Conservation (phyloP, 2,113 vertebrate genomes). For the Seriola dumerili region DNA sequence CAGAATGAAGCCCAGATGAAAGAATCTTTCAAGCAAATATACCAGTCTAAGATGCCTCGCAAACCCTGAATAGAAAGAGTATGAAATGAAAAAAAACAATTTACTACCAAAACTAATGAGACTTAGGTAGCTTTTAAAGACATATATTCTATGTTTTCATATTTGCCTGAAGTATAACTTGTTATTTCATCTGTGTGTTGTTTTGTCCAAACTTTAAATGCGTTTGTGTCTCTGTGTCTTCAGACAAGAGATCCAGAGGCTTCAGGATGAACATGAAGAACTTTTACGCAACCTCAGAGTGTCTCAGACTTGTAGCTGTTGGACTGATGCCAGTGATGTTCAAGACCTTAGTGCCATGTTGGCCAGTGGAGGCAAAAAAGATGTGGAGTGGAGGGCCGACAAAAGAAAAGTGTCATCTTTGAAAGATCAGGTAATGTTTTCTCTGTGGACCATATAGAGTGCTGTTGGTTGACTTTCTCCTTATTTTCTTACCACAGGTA, state of each 20-base stretch:
- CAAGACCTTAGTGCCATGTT: slow-evolving; percentile 25
- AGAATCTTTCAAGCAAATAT: background rate
- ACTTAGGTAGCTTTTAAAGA: too few relatives aligned
- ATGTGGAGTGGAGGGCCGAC: slow-evolving; percentile 32
- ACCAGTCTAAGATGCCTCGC: background rate
- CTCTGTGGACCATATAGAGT: background rate
- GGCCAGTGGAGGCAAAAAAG: slow-evolving; percentile 1
- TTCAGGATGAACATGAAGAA: slow-evolving; percentile 38
- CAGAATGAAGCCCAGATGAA: background rate
- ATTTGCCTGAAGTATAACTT: background rate
- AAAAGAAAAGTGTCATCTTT: slow-evolving; percentile 3
- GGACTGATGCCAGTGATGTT: slow-evolving; percentile 20
- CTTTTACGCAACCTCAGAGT: slow-evolving; percentile 10
- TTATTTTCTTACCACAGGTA: slow-evolving; percentile 1
- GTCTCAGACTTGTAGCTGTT: background rate
- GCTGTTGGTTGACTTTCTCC: background rate
- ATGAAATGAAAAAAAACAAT: background rate
- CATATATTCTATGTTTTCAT: background rate
- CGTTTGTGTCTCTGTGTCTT: slow-evolving; percentile 14
- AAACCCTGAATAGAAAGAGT: background rate
- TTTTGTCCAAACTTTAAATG: background rate
- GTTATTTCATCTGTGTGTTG: background rate
- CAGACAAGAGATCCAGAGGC: slow-evolving; percentile 41
- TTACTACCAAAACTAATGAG: too few relatives aligned
- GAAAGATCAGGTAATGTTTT: slow-evolving; percentile 34